Conservation (phyloP, 2,797 vertebrate genomes). For the Paedocypris micromegethes region DNA sequence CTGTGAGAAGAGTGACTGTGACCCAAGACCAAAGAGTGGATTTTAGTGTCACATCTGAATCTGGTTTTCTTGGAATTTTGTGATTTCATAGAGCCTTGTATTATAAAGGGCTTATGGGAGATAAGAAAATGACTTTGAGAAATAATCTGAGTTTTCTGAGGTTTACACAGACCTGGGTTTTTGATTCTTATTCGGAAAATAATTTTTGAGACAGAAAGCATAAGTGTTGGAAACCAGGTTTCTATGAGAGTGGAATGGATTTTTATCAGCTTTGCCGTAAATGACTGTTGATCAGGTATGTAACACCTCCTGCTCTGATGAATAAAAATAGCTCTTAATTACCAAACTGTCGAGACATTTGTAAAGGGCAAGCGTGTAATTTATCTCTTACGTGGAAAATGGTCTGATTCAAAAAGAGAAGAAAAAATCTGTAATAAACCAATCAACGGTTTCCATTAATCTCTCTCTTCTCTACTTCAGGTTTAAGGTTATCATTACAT, state of each 20-base stretch:
- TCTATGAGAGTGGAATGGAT: background rate
- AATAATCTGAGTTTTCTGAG: no score
- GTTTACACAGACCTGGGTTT: no score
- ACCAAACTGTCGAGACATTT: conserved; percentile 4
- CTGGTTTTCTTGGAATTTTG: background rate
- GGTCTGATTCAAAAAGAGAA: background rate
- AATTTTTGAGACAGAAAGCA: no score
- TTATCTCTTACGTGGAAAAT: conserved; percentile 3
- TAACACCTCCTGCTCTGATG: background rate
- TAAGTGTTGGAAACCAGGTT: background rate
- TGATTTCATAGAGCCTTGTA: background rate
- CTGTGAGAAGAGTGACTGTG: background rate
- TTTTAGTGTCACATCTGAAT: background rate
- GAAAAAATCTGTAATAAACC: background rate
- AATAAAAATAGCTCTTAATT: conserved; percentile 7
- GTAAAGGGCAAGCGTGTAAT: conserved; percentile 15
- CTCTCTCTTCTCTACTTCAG: background rate
- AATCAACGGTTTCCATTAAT: no score
- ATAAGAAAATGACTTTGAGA: background rate
- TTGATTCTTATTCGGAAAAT: no score
- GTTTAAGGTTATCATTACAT: no score
- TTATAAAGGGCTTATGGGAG: background rate
- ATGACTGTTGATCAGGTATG: background rate
- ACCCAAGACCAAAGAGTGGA: background rate
- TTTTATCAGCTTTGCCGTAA: background rate